These are phyloP conservation scores for Isichthys henryi DNA, from an alignment of 2,113 vertebrate genomes.

Conservation along the genomic window DNA sequence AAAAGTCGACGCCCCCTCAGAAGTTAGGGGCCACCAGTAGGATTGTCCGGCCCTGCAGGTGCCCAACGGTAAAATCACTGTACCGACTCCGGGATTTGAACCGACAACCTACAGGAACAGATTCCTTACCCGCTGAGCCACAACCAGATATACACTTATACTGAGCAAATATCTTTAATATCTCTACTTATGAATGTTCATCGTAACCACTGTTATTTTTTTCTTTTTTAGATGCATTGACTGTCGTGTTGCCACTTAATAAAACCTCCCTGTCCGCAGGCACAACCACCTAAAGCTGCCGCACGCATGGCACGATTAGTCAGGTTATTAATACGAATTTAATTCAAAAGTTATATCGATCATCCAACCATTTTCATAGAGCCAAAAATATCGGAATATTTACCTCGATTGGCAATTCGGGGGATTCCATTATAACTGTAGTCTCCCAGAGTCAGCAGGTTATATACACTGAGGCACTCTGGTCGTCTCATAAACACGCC, in stretches of 20 bases:
- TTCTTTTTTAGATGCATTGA: neutral
- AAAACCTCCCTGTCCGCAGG: neutral
- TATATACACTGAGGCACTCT: neutral
- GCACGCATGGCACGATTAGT: neutral
- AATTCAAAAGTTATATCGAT: neutral
- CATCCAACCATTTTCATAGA: neutral
- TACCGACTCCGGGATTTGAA: neutral
- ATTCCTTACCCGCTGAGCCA: neutral
- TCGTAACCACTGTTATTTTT: neutral
- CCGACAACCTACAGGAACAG: neutral
- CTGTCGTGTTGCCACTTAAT: neutral
- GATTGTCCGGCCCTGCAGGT: neutral
- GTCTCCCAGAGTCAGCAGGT: neutral
- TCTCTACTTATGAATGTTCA: neutral
- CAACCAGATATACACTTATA: neutral
- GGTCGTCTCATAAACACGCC: neutral
- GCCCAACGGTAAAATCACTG: neutral
- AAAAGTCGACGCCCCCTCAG: too few species aligned
- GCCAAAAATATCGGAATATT: neutral
- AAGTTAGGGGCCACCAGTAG: neutral
- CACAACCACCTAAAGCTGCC: neutral
- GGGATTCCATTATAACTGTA: conserved; percentile 31
- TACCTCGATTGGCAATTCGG: conserved; percentile 60
- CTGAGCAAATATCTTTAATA: neutral
- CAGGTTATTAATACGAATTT: neutral